Base-by-base conservation (phyloP, 2,888 invertebrate species). In the Oxycera nigricornis region DNA sequence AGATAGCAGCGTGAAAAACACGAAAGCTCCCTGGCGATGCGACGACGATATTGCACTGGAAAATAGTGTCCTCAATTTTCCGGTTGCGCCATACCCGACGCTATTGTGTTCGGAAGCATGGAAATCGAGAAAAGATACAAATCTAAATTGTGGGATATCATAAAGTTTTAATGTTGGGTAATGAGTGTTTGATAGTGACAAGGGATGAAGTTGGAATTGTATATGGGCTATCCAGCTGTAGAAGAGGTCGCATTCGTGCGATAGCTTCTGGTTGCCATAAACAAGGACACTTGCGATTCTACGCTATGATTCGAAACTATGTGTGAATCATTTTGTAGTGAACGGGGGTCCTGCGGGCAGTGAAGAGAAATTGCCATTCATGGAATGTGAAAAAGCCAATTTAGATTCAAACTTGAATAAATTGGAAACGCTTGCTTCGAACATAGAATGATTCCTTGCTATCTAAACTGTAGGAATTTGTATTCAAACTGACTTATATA, bases 1-100 rank as follows among this genome's bases (percentile, higher is more conserved):
- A 65, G 65, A 41, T 65, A 39, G 41, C 65, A 41, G 39, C 30
- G 65, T 65, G 65, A 65, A 65, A 55, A 65, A 65, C 65, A 65
- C 65, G 30, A 65, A 22, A 31, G 65, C 65, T 65, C 30, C 30
- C 26, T 11, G 41, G n/a, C 65, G 55, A 55, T 55, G 55, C 55
- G 0, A 24, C 55, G 24, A 55, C 6, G 55, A n/a, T 17, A 55
- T 20, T 55, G n/a, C 46, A 17, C 9, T 20, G 55, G 55, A 55
- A 24, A 22, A 9, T 20, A 24, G 55, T 55, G 55, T 24, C 55
- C 55, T 55, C 55, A 55, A 55, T 55, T 55, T 55, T 55, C 11
- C 17, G 24, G 22, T 55, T 55, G 9, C 24, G 55, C 20, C 30
- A 59, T 59, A n/a, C n/a, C 30, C 59, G 14, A 22, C 30, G 59